Percentiles rank a stretch among this genome's conserved stretches.
Evolutionary conservation across 2,113 vertebrate species (phyloP).

Genomic region (Coptodon rendalli): DNA sequence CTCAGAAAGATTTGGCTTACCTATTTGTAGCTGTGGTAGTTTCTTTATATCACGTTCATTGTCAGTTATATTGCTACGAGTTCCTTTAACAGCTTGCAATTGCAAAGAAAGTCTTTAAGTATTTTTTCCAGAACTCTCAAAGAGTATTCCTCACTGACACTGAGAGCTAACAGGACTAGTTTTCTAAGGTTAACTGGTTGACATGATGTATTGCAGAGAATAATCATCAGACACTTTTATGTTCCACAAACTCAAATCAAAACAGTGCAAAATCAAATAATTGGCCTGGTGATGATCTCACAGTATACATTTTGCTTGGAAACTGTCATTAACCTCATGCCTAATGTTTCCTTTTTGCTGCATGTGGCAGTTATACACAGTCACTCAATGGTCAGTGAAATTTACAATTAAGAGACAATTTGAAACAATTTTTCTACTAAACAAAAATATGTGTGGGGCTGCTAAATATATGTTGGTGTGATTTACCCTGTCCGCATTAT

Average conservation of each 20-base stretch:
- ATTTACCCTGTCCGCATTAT: too few relatives aligned
- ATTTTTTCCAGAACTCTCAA: neutral
- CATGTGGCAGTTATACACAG: neutral
- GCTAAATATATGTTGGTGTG: too few relatives aligned
- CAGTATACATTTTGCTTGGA: fast-evolving
- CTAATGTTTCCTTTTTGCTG: neutral
- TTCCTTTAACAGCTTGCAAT: neutral
- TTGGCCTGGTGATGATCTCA: neutral
- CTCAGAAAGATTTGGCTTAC: neutral
- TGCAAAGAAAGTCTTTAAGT: neutral
- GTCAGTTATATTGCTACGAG: fast-evolving
- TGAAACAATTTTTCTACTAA: too few relatives aligned
- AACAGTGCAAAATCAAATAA: neutral
- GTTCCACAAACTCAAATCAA: neutral
- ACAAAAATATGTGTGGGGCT: too few relatives aligned
- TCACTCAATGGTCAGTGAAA: too few relatives aligned
- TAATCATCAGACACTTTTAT: neutral
- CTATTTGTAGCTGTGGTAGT: neutral
- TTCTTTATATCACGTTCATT: neutral
- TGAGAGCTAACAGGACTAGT: neutral
- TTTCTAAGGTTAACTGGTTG: neutral
- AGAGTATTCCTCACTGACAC: neutral
- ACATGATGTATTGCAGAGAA: neutral
- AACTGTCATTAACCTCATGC: fast-evolving
- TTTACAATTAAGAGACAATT: too few relatives aligned